Evolutionary conservation across 2,888 invertebrate genomes (phyloP).

Genomic region (Thyatira batis): DNA sequence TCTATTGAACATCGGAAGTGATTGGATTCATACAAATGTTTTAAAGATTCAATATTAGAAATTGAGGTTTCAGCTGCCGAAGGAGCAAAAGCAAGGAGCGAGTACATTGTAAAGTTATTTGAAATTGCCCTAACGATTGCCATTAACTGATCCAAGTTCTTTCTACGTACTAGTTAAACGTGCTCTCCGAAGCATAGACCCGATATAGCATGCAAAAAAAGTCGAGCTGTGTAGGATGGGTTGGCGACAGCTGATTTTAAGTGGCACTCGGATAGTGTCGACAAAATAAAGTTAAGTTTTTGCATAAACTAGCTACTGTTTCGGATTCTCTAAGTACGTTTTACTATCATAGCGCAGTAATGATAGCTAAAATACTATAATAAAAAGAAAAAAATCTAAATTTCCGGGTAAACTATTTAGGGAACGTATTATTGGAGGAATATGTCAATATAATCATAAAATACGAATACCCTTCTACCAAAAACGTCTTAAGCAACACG

Average conservation of each 20-base stretch:
- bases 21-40: no score
- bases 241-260: not conserved
- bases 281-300: not conserved
- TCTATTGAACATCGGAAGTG: no score
- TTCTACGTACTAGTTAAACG: not conserved
- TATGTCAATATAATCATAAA: not conserved
- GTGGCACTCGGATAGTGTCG: not conserved
- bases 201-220: not conserved
- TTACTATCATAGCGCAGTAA: no score
- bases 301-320: not conserved
- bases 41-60: no score
- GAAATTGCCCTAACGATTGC: not conserved
- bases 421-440: no score
- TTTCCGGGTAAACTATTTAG: no score
- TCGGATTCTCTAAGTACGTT: not conserved
- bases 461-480: not conserved
- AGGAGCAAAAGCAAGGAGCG: no score
- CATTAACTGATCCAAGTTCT: not conserved
- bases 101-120: not conserved
- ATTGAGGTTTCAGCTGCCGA: no score
- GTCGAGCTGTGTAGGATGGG: not conserved
- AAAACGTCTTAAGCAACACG: not conserved
- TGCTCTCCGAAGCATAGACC: not conserved
- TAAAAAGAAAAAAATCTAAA: no score
- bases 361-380: no score